Percentiles rank a stretch among this genome's conserved stretches.
These are phyloP conservation scores for Oxytorus armatus DNA, from an alignment of 2,888 invertebrate species.

Conservation along the genomic window DNA sequence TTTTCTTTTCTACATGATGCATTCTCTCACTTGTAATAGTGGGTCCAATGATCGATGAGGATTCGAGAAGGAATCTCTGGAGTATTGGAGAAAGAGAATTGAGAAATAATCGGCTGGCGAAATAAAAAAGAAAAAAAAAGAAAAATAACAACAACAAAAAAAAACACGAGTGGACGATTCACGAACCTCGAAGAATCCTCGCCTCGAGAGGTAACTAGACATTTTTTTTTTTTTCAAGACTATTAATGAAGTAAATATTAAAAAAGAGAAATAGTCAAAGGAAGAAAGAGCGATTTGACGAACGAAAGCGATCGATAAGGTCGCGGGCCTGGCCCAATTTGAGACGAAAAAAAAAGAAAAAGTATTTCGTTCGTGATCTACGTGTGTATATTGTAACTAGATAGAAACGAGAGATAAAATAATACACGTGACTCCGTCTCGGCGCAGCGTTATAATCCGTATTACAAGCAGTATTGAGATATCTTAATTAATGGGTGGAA, in stretches of 20 bases:
- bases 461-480: slow-evolving; percentile 84
- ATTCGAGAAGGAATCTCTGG: slow-evolving; percentile 5
- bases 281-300: not conserved
- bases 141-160: slow-evolving; percentile 5
- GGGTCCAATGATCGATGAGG: slow-evolving; percentile 50
- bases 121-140: slow-evolving; percentile 10
- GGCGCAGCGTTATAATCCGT: slow-evolving; percentile 79
- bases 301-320: not conserved
- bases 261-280: not conserved
- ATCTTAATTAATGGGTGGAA: slow-evolving; percentile 76
- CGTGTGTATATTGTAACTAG: slow-evolving; percentile 69
- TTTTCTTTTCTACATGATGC: slow-evolving; percentile 25
- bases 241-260: not conserved
- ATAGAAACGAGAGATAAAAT: slow-evolving; percentile 46
- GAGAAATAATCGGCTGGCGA: slow-evolving; percentile 45
- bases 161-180: no score
- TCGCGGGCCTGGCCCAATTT: not conserved
- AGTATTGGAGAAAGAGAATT: slow-evolving; percentile 6
- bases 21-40: no score
- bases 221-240: no score
- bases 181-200: no score
- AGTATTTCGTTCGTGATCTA: slow-evolving; percentile 16
- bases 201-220: no score
- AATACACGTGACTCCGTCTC: slow-evolving; percentile 71
- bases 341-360: not conserved